A percentile compares a stretch with the other conserved stretches of the same genome.
These are phyloP conservation scores for Abscondita cerata DNA, from an alignment of 2,888 invertebrate species.

Conservation along the genomic window DNA sequence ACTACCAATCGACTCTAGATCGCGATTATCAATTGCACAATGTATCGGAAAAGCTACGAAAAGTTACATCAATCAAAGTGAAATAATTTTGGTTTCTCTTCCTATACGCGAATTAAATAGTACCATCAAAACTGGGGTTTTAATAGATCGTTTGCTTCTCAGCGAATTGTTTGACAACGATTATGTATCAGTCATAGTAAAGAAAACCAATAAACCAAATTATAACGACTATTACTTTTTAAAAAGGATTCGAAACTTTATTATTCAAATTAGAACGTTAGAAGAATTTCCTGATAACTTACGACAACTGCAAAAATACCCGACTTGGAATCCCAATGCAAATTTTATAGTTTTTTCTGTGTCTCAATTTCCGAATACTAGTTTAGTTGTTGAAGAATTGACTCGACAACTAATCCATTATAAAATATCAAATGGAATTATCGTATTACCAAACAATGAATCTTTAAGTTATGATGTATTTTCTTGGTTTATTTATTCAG, in stretches of 20 bases:
- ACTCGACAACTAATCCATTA: not conserved
- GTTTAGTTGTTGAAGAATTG: not conserved
- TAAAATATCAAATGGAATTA: not conserved
- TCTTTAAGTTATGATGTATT: slow-evolving; percentile 40
- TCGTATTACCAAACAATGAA: slow-evolving; percentile 23
- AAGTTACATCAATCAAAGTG: too few relatives aligned
- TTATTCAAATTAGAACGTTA: slow-evolving; percentile 21
- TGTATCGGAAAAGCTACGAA: too few relatives aligned
- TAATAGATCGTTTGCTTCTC: too few relatives aligned
- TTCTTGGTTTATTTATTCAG: slow-evolving; percentile 46
- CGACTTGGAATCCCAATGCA: slow-evolving; percentile 39
- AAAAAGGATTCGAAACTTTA: not conserved
- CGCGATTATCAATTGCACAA: too few relatives aligned
- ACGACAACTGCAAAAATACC: slow-evolving; percentile 16
- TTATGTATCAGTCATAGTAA: not conserved
- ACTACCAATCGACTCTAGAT: too few relatives aligned
- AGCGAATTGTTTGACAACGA: not conserved
- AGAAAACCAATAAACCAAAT: not conserved
- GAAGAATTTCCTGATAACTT: slow-evolving; percentile 28
- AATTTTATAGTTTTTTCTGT: slow-evolving; percentile 43
- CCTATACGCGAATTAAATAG: too few relatives aligned
- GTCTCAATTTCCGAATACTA: slow-evolving; percentile 28
- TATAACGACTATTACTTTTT: not conserved
- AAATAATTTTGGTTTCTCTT: too few relatives aligned
- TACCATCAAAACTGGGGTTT: too few relatives aligned